Evolutionary conservation across 2,888 invertebrate species (phyloP).

Genomic region (Leptarthrus brevirostris): DNA sequence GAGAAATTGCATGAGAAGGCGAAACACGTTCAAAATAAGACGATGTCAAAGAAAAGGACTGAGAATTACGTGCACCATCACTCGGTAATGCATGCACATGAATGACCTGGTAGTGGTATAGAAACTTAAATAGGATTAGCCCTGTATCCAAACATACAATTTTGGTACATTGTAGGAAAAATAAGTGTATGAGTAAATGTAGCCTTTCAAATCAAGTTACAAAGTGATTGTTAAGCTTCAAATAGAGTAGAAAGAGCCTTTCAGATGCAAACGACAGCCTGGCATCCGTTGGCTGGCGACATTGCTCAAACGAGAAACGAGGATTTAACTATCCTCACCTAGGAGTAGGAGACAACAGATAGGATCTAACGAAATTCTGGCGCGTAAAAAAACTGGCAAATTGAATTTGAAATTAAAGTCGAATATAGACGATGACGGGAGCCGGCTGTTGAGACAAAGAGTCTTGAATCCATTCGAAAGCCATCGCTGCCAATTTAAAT

Average conservation of each 20-base stretch:
- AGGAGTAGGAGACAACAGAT: too few species aligned
- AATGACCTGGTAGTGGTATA: constrained; percentile 2
- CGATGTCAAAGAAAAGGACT: neutral
- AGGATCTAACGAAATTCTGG: neutral
- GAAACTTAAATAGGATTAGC: constrained; percentile 26
- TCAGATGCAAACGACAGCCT: neutral
- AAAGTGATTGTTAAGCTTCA: constrained; percentile 14
- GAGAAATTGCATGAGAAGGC: constrained; percentile 32
- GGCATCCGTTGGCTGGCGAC: neutral
- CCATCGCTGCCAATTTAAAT: constrained; percentile 22
- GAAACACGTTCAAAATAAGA: constrained; percentile 25
- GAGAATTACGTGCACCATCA: constrained; percentile 1
- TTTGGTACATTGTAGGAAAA: neutral
- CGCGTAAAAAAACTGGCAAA: constrained; percentile 17
- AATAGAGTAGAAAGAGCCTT: too few species aligned
- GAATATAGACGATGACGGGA: neutral
- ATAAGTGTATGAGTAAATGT: constrained; percentile 16
- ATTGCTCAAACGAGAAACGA: neutral
- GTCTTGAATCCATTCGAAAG: constrained; percentile 7
- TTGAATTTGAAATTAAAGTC: constrained; percentile 26
- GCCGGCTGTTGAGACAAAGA: neutral
- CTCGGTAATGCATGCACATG: neutral
- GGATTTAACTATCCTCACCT: constrained; percentile 9
- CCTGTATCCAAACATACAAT: constrained; percentile 8
- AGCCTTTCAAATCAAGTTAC: constrained; percentile 19